A percentile compares a stretch with the other conserved stretches of the same genome.
phyloP scores from a whole-genome alignment of 2,797 vertebrate species.

The Tragopan temminckii region DNA sequence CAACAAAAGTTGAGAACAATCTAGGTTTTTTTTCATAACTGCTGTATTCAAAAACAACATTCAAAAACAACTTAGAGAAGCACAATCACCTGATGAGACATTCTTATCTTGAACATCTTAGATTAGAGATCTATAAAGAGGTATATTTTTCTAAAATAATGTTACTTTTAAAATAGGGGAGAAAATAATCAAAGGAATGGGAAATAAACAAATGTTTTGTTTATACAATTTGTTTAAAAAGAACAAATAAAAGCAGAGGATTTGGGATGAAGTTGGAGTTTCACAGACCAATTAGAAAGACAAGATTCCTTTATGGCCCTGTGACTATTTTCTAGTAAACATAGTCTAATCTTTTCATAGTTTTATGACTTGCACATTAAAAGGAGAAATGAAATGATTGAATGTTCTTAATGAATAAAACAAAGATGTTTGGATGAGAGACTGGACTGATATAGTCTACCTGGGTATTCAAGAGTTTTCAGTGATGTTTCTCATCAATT shows the following conservation, averaged over 20 bases:
- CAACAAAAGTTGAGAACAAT: background rate
- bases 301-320: background rate
- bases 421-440: background rate
- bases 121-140: background rate
- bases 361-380: background rate
- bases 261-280: background rate
- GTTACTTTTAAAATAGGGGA: background rate
- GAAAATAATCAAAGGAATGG: background rate
- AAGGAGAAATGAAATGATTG: background rate
- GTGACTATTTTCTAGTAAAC: background rate
- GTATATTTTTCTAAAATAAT: background rate
- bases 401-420: conserved; percentile 1
- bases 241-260: background rate
- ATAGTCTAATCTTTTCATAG: background rate
- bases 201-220: background rate
- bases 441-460: background rate
- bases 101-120: background rate
- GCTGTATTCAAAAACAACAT: background rate
- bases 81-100: background rate
- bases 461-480: background rate
- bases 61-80: background rate
- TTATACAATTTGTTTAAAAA: background rate
- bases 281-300: background rate
- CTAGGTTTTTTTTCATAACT: background rate
- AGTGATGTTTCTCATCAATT: background rate